Base-by-base conservation (phyloP, 2,797 vertebrate genomes). In the Geotrypetes seraphini region DNA sequence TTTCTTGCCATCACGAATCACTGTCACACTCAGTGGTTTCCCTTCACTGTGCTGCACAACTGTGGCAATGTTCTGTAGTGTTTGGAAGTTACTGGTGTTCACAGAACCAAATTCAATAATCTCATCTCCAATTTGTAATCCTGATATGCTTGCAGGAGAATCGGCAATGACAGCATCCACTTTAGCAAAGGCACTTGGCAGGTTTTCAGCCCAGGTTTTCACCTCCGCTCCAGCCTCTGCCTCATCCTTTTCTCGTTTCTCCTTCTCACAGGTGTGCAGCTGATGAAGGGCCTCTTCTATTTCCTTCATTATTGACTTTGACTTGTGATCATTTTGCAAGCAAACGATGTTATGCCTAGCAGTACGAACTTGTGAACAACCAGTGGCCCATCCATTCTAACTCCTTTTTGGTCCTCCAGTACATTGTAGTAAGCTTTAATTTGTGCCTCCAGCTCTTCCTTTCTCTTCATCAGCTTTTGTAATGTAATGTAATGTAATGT, bases 41-140 rank as follows among this genome's bases (percentile, higher is more conserved):
- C 88, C 91, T 67, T 97, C 91, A 0, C 94, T 97, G 47, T 92
- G 94, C 57, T 99, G 92, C 8, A 96, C 91, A 47, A 97, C 92
- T 0, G 60, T 79, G 25, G 88, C 84, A 0, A 97, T 85, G 30
- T 93, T 93, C 41, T 92, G 89, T 33, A 99, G 78, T 11, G 74
- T 90, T 67, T 89, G 88, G 69, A 97, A 99, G 73, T 97, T 99
- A 10, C 45, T 69, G 0, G 67, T 31, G 10, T 92, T 97, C 16
- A 99, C 86, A 6, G 94, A 94, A 33, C 96, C 96, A 47, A 99
- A 96, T 60, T 88, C 86, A 24, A 89, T 65, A 7, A 99, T 75
- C 71, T 90, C 84, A 21, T 99, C 96, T n/a, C 83, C 87, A 2
- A 86, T 77, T 39, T 71, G 72, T 42, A 99, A 72, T 3, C 93